Percentiles rank a stretch among this genome's conserved stretches.
Conservation (phyloP, 2,113 vertebrate genomes). For the Scatophagus argus region DNA sequence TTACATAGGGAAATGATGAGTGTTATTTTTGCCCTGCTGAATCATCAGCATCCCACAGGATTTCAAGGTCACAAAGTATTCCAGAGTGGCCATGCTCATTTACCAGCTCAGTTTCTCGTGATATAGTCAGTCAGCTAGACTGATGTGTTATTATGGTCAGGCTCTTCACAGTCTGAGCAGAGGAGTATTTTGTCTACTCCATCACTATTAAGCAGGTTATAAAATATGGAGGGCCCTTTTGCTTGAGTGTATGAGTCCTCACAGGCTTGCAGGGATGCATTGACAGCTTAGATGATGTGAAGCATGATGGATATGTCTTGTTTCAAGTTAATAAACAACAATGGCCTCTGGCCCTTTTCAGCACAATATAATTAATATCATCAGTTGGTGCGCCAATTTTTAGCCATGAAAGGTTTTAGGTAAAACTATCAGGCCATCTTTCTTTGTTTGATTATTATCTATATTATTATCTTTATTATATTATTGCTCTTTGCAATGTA, state of each 20-base stretch:
- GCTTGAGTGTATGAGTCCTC: slow-evolving; percentile 57
- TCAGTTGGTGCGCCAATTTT: slow-evolving; percentile 6
- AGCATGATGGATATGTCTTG: slow-evolving; percentile 64
- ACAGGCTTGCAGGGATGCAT: slow-evolving; percentile 33
- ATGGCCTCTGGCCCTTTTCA: slow-evolving; percentile 41
- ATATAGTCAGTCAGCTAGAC: slow-evolving; percentile 57
- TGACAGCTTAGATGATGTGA: slow-evolving; percentile 57
- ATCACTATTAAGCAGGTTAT: slow-evolving; percentile 72
- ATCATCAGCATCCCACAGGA: slow-evolving; percentile 57
- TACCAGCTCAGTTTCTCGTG: slow-evolving; percentile 52
- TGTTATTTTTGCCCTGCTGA: slow-evolving; percentile 69
- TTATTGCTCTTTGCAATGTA: not conserved
- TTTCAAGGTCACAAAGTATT: slow-evolving; percentile 71
- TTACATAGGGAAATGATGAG: slow-evolving; percentile 61
- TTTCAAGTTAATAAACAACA: slow-evolving; percentile 57
- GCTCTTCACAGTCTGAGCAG: slow-evolving; percentile 53
- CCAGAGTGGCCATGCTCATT: slow-evolving; percentile 37
- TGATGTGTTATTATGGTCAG: slow-evolving; percentile 60
- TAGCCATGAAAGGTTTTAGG: not conserved
- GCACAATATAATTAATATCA: slow-evolving; percentile 60
- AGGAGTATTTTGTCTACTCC: slow-evolving; percentile 66
- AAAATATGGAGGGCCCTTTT: slow-evolving; percentile 64
- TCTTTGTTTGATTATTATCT: slow-evolving; percentile 6
- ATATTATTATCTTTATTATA: too few relatives aligned
- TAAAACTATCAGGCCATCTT: slow-evolving; percentile 13